phyloP scores from a whole-genome alignment of 2,113 vertebrate genomes.

The Salminus brasiliensis region DNA sequence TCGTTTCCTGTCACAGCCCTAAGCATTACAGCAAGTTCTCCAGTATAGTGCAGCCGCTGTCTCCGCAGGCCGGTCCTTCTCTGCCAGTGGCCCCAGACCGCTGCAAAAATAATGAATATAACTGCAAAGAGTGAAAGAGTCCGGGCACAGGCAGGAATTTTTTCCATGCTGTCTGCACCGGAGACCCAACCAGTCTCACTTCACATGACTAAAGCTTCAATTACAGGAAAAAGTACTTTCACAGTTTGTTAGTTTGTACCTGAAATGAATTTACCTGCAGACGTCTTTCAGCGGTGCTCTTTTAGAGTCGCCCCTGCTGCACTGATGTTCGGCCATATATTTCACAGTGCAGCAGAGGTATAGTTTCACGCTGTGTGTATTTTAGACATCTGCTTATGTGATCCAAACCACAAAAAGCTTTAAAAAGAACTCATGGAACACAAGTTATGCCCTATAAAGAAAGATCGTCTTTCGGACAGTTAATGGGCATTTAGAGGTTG shows the following conservation, averaged over 20 bases:
- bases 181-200: slow-evolving; percentile 3
- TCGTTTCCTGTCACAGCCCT: slow-evolving; percentile 49
- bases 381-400: slow-evolving; percentile 47
- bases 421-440: slow-evolving; percentile 42
- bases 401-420: slow-evolving; percentile 46
- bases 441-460: slow-evolving; percentile 11
- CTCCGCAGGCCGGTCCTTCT: slow-evolving; percentile 7
- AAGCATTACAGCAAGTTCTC: slow-evolving; percentile 39
- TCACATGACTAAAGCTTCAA: slow-evolving; percentile 33
- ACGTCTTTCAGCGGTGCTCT: background rate
- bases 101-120: slow-evolving; percentile 44
- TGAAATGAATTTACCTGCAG: slow-evolving; percentile 39
- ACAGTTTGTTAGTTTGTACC: slow-evolving; percentile 25
- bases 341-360: background rate
- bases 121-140: slow-evolving; percentile 26
- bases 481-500: slow-evolving; percentile 21
- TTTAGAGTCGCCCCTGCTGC: background rate
- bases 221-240: slow-evolving; percentile 28
- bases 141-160: slow-evolving; percentile 1
- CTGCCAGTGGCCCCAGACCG: slow-evolving; percentile 32
- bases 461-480: slow-evolving; percentile 3
- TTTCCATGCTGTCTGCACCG: slow-evolving; percentile 40
- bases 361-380: slow-evolving; percentile 16
- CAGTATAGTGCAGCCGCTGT: slow-evolving; percentile 7
- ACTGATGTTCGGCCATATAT: background rate